Base-by-base conservation (phyloP, 2,113 vertebrate genomes). In the Carassius auratus region DNA sequence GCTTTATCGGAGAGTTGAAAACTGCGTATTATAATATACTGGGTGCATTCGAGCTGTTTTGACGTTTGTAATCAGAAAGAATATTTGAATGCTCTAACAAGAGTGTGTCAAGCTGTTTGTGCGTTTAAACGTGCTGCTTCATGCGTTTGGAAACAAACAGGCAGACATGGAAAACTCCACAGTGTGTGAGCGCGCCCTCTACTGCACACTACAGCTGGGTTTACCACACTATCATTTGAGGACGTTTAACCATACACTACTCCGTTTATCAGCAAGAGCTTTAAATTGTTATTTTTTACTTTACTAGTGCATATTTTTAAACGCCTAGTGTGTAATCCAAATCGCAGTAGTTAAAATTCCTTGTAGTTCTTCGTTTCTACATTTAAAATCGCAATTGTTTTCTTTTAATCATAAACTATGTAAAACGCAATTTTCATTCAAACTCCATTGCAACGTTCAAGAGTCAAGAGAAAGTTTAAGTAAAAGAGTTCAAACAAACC, bases 91-190 rank as follows among this genome's bases (percentile, higher is more conserved):
- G 33, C n/a, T 42, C 5, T 42, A 3, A 9, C 19, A 61, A 9
- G 19, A 59, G 21, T 9, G 5, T 38, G 76, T n/a, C 5, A 12
- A 57, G 13, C 15, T 5, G 55, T 4, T 69, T 14, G 36, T 0
- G 38, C 48, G 42, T 30, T 61, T 57, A 75, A 85, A 85, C 71
- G 84, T 79, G 76, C 75, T 57, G 48, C 10, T 19, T 85, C 75
- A 85, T n/a, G 30, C 4, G 62, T 78, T 69, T 79, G 62, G 62
- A 48, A 30, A 85, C 73, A n/a, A 62, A 30, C 69, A 73, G 30
- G 14, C 59, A 23, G 9, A 76, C 48, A 83, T 86, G 85, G 85
- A 86, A 86, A 86, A 76, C 83, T 86, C 85, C 85, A 86, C 42
- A 82, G 59, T 21, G 13, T 19, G 1, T 26, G 15, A 42, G 26